A percentile compares a stretch with the other conserved stretches of the same genome.
Conservation (phyloP, 2,888 invertebrate genomes). For the Pyrocoelia pectoralis region DNA sequence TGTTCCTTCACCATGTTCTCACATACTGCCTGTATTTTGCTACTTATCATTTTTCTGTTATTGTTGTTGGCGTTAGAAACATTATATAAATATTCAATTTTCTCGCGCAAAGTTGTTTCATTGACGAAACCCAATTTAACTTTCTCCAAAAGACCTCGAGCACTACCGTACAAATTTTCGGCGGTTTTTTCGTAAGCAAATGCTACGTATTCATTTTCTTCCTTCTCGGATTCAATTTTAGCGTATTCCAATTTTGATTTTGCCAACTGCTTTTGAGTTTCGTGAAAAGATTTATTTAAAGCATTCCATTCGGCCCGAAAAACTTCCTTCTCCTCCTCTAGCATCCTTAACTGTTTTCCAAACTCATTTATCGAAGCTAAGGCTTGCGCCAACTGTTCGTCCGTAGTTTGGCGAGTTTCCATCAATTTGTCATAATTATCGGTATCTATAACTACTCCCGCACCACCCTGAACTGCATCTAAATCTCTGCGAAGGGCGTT, state of each 20-base stretch:
- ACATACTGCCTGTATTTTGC: neutral
- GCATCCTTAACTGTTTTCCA: slow-evolving; percentile 71
- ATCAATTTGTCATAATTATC: slow-evolving; percentile 82
- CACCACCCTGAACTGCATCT: slow-evolving; percentile 84
- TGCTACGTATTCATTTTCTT: slow-evolving; percentile 74
- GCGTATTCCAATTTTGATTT: slow-evolving; percentile 44
- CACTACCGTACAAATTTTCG: slow-evolving; percentile 67
- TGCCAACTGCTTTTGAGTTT: slow-evolving; percentile 46
- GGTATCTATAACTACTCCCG: slow-evolving; percentile 86
- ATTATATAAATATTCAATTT: slow-evolving; percentile 59
- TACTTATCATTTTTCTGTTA: neutral
- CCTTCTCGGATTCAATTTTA: slow-evolving; percentile 59
- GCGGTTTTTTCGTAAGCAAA: slow-evolving; percentile 71
- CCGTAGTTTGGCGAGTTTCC: slow-evolving; percentile 69
- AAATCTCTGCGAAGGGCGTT: slow-evolving; percentile 87
- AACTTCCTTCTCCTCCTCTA: slow-evolving; percentile 56
- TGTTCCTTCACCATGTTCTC: neutral
- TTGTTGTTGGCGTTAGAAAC: slow-evolving; percentile 15
- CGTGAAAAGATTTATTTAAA: slow-evolving; percentile 20
- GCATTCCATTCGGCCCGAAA: slow-evolving; percentile 23
- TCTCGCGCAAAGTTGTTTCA: slow-evolving; percentile 70
- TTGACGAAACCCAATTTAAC: slow-evolving; percentile 71
- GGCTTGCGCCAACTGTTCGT: slow-evolving; percentile 74
- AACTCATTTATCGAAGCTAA: slow-evolving; percentile 72
- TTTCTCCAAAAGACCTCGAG: slow-evolving; percentile 67